Conservation (phyloP, 2,888 invertebrate species). For the Hoplodrina blanda region DNA sequence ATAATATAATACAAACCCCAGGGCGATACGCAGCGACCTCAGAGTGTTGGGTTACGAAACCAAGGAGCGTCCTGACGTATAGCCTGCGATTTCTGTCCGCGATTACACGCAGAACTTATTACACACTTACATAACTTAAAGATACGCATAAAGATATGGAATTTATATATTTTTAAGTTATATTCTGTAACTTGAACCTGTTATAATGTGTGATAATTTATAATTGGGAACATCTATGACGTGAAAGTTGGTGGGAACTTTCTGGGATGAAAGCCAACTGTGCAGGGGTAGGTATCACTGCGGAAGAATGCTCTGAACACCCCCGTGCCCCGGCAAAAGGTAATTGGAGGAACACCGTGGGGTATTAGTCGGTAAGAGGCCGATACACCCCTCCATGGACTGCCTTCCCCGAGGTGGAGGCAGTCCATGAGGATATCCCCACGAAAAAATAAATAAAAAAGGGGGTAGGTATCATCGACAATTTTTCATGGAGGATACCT, state of each 20-base stretch:
- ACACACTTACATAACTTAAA: conserved; percentile 67
- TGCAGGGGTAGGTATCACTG: no score
- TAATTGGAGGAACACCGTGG: no score
- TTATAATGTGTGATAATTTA: conserved; percentile 51
- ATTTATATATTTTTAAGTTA: conserved; percentile 62
- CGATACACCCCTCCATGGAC: no score
- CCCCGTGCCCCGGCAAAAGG: no score
- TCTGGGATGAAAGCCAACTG: neutral
- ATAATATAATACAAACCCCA: conserved; percentile 38
- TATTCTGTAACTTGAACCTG: conserved; percentile 52
- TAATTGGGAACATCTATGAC: conserved; percentile 41
- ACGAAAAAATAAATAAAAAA: no score
- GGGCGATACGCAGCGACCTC: conserved; percentile 51
- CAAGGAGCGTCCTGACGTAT: conserved; percentile 66
- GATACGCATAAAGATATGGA: conserved; percentile 63
- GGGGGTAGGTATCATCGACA: no score
- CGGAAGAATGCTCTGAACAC: no score
- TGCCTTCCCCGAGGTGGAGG: no score
- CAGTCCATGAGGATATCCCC: no score
- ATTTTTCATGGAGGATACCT: no score
- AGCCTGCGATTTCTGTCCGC: conserved; percentile 62
- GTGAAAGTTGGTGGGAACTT: neutral
- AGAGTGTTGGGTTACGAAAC: conserved; percentile 62
- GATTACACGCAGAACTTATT: conserved; percentile 68
- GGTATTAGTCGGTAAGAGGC: no score